Evolutionary conservation across 1,140 invertebrate species (phyloP).

Genomic region (Tigriopus japonicus): DNA sequence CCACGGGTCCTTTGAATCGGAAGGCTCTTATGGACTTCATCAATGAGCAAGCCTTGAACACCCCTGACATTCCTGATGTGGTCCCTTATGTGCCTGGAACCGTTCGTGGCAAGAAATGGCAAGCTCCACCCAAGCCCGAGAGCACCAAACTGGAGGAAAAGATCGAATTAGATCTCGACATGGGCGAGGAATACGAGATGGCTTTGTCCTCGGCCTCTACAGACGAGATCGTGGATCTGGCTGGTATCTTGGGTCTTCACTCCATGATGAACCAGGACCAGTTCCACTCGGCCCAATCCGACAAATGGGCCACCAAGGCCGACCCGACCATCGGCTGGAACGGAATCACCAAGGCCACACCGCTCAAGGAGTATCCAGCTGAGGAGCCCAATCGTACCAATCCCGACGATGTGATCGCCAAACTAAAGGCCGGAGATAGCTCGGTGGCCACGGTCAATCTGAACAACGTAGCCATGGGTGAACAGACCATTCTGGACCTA

Average conservation of each 20-base stretch:
- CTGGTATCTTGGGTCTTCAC: conserved; percentile 95
- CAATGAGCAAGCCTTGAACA: conserved; percentile 87
- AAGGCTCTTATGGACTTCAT: conserved; percentile 92
- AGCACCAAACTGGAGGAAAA: conserved; percentile 35
- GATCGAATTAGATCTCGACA: conserved; percentile 71
- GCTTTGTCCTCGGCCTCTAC: conserved; percentile 75
- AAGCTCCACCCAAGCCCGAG: conserved; percentile 49
- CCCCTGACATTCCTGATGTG: conserved; percentile 84
- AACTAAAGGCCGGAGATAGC: conserved; percentile 67
- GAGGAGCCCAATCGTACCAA: conserved; percentile 86
- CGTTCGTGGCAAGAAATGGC: conserved; percentile 78
- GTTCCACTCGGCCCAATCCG: conserved; percentile 81
- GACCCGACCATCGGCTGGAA: conserved; percentile 40
- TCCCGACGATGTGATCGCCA: conserved; percentile 66
- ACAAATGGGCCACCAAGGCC: conserved; percentile 55
- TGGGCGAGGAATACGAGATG: conserved; percentile 85
- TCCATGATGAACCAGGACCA: conserved; percentile 99
- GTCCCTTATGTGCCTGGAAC: conserved; percentile 77
- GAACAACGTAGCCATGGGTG: conserved; percentile 94
- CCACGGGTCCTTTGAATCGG: conserved; percentile 83
- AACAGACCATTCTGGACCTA: conserved; percentile 75
- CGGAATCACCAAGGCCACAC: conserved; percentile 78
- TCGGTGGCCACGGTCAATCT: conserved; percentile 71
- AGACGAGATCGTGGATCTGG: conserved; percentile 95
- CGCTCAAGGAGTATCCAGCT: conserved; percentile 66